phyloP scores from a whole-genome alignment of 2,113 vertebrate genomes.

The Ciconia boyciana region DNA sequence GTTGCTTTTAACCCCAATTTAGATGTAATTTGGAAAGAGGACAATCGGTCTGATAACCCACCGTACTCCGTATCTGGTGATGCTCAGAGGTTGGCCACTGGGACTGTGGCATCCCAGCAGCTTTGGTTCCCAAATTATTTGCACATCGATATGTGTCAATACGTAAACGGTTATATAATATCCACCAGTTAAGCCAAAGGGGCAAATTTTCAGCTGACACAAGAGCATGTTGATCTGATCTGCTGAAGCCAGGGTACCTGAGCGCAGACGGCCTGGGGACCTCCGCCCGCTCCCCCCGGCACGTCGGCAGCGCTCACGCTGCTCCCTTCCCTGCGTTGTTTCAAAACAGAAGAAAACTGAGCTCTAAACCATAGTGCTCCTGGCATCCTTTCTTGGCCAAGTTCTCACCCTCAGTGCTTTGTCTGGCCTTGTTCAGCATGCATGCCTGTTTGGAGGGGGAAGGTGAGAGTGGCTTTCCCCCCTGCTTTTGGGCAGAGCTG shows the following conservation, averaged over 20 bases:
- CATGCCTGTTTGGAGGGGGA: neutral
- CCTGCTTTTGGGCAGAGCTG: neutral
- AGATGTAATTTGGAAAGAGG: neutral
- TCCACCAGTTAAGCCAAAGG: neutral
- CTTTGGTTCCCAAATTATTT: neutral
- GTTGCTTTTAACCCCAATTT: neutral
- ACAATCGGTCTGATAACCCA: neutral
- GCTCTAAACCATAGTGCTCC: neutral
- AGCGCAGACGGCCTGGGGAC: accelerated
- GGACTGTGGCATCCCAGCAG: neutral
- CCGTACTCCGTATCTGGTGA: neutral
- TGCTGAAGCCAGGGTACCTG: neutral
- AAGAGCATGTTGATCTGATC: neutral
- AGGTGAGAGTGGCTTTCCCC: neutral
- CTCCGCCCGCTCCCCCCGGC: accelerated
- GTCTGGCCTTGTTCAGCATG: neutral
- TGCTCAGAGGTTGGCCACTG: neutral
- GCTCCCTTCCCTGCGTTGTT: neutral
- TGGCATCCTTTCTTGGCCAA: neutral
- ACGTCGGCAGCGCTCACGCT: accelerated
- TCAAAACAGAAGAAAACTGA: neutral
- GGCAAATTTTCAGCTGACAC: neutral
- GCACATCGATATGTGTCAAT: accelerated
- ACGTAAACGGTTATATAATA: accelerated
- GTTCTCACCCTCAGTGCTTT: neutral